Conservation (phyloP, 2,797 vertebrate genomes). For the Euphonia xanthogaster region DNA sequence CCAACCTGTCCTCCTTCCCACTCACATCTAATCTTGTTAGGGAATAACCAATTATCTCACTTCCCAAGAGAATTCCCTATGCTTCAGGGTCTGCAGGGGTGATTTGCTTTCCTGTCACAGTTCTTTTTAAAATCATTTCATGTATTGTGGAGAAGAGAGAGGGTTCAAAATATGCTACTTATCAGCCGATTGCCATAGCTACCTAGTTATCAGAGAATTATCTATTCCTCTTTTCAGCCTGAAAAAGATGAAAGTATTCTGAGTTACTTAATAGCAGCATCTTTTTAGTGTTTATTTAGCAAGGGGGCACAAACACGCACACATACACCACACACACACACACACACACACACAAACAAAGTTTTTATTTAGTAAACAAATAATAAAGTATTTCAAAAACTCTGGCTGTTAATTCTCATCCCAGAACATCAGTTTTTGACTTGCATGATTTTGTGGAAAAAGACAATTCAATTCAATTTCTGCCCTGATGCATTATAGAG, state of each 20-base stretch:
- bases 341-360: no score
- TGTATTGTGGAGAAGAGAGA: background rate
- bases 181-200: background rate
- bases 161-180: background rate
- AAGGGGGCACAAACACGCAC: background rate
- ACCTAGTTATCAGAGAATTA: background rate
- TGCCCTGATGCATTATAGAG: background rate
- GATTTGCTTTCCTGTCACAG: background rate
- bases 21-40: background rate
- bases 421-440: background rate
- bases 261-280: background rate
- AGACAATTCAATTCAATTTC: background rate
- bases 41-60: background rate
- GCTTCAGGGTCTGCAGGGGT: background rate
- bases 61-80: background rate
- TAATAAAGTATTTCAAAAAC: background rate
- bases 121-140: background rate
- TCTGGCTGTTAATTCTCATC: background rate
- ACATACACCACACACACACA: no score
- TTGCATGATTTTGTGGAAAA: background rate
- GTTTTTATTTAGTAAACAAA: background rate
- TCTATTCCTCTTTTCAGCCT: background rate
- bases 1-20: background rate
- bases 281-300: background rate
- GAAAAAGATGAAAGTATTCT: background rate